A percentile compares a stretch with the other conserved stretches of the same genome.
phyloP scores from a whole-genome alignment of 2,797 vertebrate genomes.

The Mus minutoides region DNA sequence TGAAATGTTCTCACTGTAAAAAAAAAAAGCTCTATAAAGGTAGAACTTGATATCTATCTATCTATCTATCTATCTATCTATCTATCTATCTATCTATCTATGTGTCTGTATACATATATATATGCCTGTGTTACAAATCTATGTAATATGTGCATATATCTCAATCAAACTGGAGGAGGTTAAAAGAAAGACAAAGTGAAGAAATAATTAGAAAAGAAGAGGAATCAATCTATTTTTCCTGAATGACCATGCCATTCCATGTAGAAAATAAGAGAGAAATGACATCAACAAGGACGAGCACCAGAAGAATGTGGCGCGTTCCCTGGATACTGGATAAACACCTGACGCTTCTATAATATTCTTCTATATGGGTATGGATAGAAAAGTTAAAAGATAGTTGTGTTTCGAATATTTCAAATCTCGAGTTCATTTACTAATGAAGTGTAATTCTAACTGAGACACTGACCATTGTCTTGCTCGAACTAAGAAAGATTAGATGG shows the following conservation, averaged over 20 bases:
- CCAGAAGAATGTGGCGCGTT: neutral
- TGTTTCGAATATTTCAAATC: neutral
- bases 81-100: neutral
- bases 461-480: neutral
- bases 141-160: neutral
- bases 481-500: neutral
- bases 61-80: no score
- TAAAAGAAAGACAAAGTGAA: neutral
- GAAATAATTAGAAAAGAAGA: conserved; percentile 31
- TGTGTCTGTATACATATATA: neutral
- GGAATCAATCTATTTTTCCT: neutral
- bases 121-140: neutral
- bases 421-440: conserved; percentile 8
- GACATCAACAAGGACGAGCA: neutral
- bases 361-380: neutral
- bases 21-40: neutral
- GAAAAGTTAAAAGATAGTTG: neutral
- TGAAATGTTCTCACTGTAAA: neutral
- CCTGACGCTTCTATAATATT: conserved; percentile 4
- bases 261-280: conserved; percentile 16
- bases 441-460: neutral
- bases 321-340: neutral
- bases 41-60: neutral
- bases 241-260: neutral
- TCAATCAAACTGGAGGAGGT: neutral